These are phyloP conservation scores for Dufourea novaeangliae DNA, from an alignment of 1,140 invertebrate genomes.

Conservation along the genomic window DNA sequence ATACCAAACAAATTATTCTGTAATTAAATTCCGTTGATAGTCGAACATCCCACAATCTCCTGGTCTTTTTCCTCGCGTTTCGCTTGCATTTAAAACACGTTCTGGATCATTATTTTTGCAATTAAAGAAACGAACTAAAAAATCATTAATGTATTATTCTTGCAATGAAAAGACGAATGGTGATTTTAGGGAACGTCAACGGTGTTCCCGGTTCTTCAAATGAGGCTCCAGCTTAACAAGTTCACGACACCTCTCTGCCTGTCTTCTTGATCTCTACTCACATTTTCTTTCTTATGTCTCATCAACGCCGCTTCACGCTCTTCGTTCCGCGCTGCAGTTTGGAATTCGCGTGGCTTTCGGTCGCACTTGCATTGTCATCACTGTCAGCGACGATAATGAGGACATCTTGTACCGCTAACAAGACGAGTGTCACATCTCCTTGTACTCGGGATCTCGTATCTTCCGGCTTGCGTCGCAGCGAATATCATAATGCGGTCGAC, in stretches of 20 bases:
- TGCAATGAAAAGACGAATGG: neutral
- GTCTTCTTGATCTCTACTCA: constrained; percentile 14
- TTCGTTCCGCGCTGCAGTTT: neutral
- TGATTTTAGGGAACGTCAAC: neutral
- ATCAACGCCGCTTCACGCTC: neutral
- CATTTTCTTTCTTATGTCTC: constrained; percentile 19
- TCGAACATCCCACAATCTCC: neutral
- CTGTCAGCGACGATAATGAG: constrained; percentile 69
- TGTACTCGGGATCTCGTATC: constrained; percentile 31
- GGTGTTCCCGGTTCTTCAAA: neutral
- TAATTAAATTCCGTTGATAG: neutral
- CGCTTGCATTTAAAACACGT: neutral
- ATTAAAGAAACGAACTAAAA: constrained; percentile 9
- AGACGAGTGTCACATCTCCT: constrained; percentile 66
- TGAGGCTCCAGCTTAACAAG: constrained; percentile 8
- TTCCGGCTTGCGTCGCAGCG: constrained; percentile 14
- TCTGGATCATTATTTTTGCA: constrained; percentile 24
- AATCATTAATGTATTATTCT: neutral
- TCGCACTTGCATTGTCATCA: constrained; percentile 60
- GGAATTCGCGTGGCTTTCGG: constrained; percentile 22
- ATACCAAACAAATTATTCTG: neutral
- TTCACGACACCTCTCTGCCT: neutral
- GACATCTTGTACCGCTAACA: constrained; percentile 70
- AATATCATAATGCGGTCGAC: constrained; percentile 61
- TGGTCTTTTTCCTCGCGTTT: neutral